Evolutionary conservation across 2,888 invertebrate genomes (phyloP).

Genomic region (Muscina levida): DNA sequence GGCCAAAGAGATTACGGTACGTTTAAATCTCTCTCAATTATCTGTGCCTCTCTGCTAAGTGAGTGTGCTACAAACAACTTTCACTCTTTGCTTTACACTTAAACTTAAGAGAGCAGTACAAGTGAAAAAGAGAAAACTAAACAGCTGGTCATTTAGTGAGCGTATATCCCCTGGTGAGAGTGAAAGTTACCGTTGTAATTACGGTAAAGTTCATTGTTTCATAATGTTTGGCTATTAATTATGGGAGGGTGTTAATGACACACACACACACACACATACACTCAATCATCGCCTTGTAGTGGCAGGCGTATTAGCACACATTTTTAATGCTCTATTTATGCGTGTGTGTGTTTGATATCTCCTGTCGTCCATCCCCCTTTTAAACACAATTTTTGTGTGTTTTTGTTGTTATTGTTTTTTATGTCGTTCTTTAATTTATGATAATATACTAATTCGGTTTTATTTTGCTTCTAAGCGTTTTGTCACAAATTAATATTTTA

Average conservation of each 20-base stretch:
- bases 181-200: conserved; percentile 27
- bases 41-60: too few relatives aligned
- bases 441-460: conserved; percentile 19
- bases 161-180: not conserved
- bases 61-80: too few relatives aligned
- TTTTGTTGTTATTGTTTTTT: not conserved
- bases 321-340: too few relatives aligned
- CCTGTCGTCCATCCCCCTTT: not conserved
- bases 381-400: not conserved
- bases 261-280: conserved; percentile 20
- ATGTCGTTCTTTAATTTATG: conserved; percentile 36
- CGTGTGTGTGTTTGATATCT: too few relatives aligned
- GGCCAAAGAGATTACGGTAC: too few relatives aligned
- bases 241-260: conserved; percentile 39
- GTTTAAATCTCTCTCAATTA: not conserved
- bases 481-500: conserved; percentile 29
- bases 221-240: conserved; percentile 26
- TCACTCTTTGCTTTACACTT: not conserved
- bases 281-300: too few relatives aligned
- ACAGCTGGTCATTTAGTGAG: not conserved
- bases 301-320: too few relatives aligned
- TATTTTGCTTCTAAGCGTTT: conserved; percentile 29
- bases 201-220: conserved; percentile 36
- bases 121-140: not conserved
- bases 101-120: not conserved